Percentiles rank a stretch among this genome's conserved stretches.
Conservation (phyloP, 2,113 vertebrate species). For the Vidua macroura region DNA sequence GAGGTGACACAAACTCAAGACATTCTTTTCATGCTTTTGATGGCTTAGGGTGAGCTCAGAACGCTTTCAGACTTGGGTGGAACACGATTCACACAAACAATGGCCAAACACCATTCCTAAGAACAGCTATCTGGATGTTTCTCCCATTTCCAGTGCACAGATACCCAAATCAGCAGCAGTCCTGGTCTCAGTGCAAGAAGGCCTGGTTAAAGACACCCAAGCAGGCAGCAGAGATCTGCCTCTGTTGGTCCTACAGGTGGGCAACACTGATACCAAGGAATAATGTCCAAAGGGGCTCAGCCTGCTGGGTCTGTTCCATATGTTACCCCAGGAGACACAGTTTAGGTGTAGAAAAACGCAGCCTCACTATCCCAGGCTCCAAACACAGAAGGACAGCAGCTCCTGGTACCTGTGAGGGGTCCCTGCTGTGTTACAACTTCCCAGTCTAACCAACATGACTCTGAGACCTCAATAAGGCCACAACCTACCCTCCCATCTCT, state of each 20-base stretch:
- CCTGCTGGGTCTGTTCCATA: background rate
- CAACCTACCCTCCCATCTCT: slow-evolving; percentile 93
- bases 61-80: background rate
- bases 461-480: background rate
- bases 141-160: background rate
- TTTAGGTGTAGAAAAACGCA: background rate
- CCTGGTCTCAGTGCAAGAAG: background rate
- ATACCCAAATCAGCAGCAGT: background rate
- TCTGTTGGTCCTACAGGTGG: background rate
- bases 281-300: background rate
- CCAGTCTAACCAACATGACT: background rate
- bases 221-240: background rate
- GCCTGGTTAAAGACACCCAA: background rate
- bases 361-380: background rate
- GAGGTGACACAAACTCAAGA: background rate
- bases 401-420: background rate
- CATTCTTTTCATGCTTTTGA: background rate
- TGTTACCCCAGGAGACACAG: background rate
- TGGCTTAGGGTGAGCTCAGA: background rate
- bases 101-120: background rate
- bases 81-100: fast-evolving
- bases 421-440: background rate
- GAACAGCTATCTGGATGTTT: background rate
- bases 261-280: background rate
- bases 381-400: background rate